Percentiles rank a stretch among this genome's conserved stretches.
Conservation (phyloP, 2,113 vertebrate species). For the Coptodon rendalli region DNA sequence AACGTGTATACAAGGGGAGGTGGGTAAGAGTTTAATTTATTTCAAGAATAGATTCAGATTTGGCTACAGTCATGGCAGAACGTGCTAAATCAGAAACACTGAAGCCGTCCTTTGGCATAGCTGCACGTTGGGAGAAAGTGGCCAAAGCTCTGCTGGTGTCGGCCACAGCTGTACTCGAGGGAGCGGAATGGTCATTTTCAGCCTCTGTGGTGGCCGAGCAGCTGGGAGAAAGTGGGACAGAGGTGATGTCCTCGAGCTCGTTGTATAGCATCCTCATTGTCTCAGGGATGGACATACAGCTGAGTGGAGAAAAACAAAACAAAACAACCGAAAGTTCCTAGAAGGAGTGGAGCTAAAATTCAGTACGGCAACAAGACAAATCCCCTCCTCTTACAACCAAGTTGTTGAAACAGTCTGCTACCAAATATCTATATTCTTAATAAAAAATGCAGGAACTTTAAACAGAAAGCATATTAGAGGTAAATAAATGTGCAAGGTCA, state of each 20-base stretch:
- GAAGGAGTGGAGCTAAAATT: not conserved
- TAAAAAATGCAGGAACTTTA: not conserved
- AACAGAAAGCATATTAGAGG: not conserved
- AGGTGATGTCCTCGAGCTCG: constrained; percentile 28
- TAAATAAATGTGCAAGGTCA: not conserved
- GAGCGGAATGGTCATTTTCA: not conserved
- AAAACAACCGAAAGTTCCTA: not conserved
- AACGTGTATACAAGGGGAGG: not conserved
- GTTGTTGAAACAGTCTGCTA: not conserved
- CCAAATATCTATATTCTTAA: not conserved
- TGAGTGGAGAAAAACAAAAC: constrained; percentile 7
- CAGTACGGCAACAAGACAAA: not conserved
- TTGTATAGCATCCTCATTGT: constrained; percentile 72
- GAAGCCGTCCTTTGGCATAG: not conserved
- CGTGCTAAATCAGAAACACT: not conserved
- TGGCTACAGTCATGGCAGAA: constrained; percentile 21
- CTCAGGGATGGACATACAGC: constrained; percentile 79
- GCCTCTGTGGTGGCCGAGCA: not conserved
- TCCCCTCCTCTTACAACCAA: not conserved
- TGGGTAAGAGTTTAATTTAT: constrained; percentile 34
- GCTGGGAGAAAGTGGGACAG: not conserved
- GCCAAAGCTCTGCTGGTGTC: not conserved
- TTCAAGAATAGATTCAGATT: constrained; percentile 22
- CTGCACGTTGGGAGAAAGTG: not conserved
- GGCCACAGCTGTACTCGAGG: not conserved